Evolutionary conservation across 2,113 vertebrate species (phyloP).

Genomic region (Callipepla squamata): DNA sequence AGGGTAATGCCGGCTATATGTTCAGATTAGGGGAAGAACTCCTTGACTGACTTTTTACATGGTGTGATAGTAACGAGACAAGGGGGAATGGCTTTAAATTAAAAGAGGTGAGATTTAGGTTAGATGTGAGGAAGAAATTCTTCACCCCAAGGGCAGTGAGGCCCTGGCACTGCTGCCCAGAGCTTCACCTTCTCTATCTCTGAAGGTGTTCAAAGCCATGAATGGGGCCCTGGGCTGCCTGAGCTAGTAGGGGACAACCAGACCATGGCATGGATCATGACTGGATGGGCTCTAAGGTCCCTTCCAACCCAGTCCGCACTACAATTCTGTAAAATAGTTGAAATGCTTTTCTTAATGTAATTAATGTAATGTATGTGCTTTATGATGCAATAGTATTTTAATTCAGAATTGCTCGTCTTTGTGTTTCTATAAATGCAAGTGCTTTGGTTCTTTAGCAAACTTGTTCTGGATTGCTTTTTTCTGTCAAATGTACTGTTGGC

Average conservation of each 20-base stretch:
- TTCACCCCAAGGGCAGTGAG: too few species aligned
- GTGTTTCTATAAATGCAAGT: not conserved
- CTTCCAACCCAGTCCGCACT: not conserved
- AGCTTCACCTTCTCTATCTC: not conserved
- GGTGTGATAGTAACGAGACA: too few species aligned
- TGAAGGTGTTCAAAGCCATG: not conserved
- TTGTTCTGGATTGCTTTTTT: not conserved
- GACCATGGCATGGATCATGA: not conserved
- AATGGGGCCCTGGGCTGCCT: not conserved
- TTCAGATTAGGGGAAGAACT: too few species aligned
- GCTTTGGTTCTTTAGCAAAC: not conserved
- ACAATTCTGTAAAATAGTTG: not conserved
- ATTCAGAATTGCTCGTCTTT: accelerated
- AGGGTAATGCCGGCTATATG: too few species aligned
- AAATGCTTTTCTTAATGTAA: not conserved
- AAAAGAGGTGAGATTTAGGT: too few species aligned
- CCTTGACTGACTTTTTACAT: too few species aligned
- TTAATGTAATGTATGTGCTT: not conserved
- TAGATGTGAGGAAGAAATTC: too few species aligned
- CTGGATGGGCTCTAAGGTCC: not conserved
- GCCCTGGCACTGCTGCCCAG: too few species aligned
- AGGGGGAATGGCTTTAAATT: too few species aligned
- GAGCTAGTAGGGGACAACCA: not conserved
- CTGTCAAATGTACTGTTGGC: not conserved
- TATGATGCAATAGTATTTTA: not conserved